These are phyloP conservation scores for Gymnosoma rotundatum DNA, from an alignment of 2,888 invertebrate genomes.

Conservation along the genomic window DNA sequence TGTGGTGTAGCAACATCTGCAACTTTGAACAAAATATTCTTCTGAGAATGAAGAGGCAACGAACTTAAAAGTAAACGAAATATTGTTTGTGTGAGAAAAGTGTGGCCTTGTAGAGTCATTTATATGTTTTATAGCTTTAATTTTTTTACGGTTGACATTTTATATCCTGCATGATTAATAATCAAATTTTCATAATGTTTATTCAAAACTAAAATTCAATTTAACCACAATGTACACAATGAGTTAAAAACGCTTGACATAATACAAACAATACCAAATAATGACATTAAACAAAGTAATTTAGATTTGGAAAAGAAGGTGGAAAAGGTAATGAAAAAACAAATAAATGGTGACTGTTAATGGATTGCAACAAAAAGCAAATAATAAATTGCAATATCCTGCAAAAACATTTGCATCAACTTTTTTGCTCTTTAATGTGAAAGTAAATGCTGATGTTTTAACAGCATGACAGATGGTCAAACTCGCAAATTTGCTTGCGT, in stretches of 20 bases:
- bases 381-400: conserved; percentile 2
- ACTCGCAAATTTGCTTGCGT: no score
- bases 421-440: no score
- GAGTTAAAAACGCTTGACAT: neutral
- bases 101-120: conserved; percentile 34
- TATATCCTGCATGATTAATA: conserved; percentile 68
- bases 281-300: neutral
- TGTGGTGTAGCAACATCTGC: conserved; percentile 56
- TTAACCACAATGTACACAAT: conserved; percentile 47
- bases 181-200: conserved; percentile 63
- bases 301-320: conserved; percentile 1
- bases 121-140: conserved; percentile 33
- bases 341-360: neutral
- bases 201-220: conserved; percentile 67
- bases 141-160: conserved; percentile 64
- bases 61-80: conserved; percentile 28
- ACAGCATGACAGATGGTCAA: no score
- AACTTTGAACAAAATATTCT: conserved; percentile 46
- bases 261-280: neutral
- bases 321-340: neutral
- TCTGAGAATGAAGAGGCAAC: conserved; percentile 37
- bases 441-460: no score
- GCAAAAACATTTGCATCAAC: neutral
- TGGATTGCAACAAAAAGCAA: conserved; percentile 35
- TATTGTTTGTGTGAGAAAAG: conserved; percentile 12